Conservation (phyloP, 2,113 vertebrate species). For the Athene cunicularia region DNA sequence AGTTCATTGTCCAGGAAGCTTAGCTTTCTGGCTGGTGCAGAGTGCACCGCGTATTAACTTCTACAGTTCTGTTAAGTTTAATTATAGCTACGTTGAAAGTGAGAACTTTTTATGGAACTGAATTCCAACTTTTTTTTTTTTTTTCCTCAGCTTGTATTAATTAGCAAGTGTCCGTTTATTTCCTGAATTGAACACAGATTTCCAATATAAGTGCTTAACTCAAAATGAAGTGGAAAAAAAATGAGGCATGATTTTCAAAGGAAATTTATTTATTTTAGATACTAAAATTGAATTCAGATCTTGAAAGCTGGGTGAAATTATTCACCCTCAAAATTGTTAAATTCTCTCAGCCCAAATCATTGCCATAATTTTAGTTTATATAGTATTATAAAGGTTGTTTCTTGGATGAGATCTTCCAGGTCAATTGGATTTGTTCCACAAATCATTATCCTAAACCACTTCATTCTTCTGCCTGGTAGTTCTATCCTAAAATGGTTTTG, state of each 20-base stretch:
- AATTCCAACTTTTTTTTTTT: background rate
- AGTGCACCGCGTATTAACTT: background rate
- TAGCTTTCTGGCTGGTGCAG: background rate
- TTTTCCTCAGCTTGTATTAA: background rate
- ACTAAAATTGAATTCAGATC: background rate
- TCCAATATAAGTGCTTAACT: background rate
- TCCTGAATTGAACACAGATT: background rate
- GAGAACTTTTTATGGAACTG: background rate
- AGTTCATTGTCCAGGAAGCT: background rate
- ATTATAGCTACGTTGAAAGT: background rate
- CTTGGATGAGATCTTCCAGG: background rate
- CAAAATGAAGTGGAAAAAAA: background rate
- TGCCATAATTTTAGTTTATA: background rate
- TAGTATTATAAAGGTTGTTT: background rate
- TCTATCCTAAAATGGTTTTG: background rate
- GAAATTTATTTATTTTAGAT: background rate
- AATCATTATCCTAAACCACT: background rate
- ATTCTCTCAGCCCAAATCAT: background rate
- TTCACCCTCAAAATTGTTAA: background rate
- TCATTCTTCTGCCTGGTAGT: background rate
- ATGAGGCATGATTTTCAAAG: background rate
- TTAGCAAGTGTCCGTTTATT: background rate
- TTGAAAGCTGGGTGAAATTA: background rate
- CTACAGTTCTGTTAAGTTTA: background rate
- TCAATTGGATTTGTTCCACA: background rate